Base-by-base conservation (phyloP, 2,888 invertebrate species). In the Xylocampa areola region DNA sequence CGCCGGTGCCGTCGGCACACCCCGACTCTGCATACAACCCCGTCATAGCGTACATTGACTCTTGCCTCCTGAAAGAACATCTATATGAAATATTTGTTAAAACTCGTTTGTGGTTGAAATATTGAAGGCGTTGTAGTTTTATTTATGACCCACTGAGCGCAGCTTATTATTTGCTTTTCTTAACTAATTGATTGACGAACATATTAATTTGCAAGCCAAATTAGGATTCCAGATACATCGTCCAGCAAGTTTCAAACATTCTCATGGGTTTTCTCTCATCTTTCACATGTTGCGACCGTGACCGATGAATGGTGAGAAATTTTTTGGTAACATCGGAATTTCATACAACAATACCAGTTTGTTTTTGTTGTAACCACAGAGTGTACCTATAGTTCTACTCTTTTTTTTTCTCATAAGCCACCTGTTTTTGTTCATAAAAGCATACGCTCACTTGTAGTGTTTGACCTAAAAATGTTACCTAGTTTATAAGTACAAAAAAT, bases 11-110 rank as follows among this genome's bases (percentile, higher is more conserved):
- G 73, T 95, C 96, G 66, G 94, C 94, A 73, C 95, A 95, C 25
- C 95, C 94, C 25, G 95, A 95, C 82, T 97, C 97, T 60, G 97
- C 96, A 87, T 97, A 97, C 57, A 97, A 94, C 23, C 97, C 97
- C 36, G 97, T 97, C 97, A 97, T 97, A 73, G 97, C 97, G 89
- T 97, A 97, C 97, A 97, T 97, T 80, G 97, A 97, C 89, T 97
- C 97, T 95, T 97, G 97, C 88, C 97, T 95, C 84, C 97, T 95
- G 87, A 27, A 75, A 63, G n/a, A 47, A 57, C n/a, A 17, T 4
- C n/a, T 23, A 19, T 11, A 21, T 53, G 13, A 35, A 43, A 52
- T 43, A 44, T 57, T 30, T 54, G 6, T 11, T 7, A 11, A 13
- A 21, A n/a, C n/a, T n/a, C n/a, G n/a, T n/a, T n/a, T n/a, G n/a